A percentile compares a stretch with the other conserved stretches of the same genome.
phyloP scores from a whole-genome alignment of 1,140 invertebrate species.

The Monochamus saltuarius region DNA sequence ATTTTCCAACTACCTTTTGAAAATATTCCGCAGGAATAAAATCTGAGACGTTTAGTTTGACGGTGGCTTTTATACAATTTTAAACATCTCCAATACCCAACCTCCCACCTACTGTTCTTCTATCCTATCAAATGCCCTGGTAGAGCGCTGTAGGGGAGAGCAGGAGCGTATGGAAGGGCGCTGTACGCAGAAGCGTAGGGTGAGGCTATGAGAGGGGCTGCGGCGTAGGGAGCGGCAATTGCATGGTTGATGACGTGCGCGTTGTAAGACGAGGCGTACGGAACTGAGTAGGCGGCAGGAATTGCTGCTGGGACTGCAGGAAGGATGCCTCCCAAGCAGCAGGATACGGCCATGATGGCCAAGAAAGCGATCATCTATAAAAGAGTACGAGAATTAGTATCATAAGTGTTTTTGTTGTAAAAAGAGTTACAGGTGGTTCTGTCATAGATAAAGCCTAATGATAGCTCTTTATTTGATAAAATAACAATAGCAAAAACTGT shows the following conservation, averaged over 20 bases:
- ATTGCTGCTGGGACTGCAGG: conserved; percentile 31
- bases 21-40: no score
- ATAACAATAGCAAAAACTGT: no score
- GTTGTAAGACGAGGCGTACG: conserved; percentile 42
- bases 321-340: conserved; percentile 33
- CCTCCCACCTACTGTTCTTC: not conserved
- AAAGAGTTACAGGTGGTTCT: conserved; percentile 1
- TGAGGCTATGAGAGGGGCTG: conserved; percentile 4
- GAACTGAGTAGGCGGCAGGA: conserved; percentile 38
- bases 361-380: conserved; percentile 33
- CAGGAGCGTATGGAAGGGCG: conserved; percentile 9
- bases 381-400: conserved; percentile 9
- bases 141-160: conserved; percentile 7
- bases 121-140: not conserved
- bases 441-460: no score
- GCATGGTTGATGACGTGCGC: conserved; percentile 43
- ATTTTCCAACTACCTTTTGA: no score
- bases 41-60: no score
- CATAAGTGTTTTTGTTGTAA: conserved; percentile 4
- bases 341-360: conserved; percentile 27
- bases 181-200: conserved; percentile 4
- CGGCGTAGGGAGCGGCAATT: conserved; percentile 40
- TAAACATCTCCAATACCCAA: not conserved
- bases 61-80: no score
- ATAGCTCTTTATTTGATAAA: no score